Evolutionary conservation across 1,140 invertebrate species (phyloP), one percentile per base, ranked within the genome.

Genomic region (Drosophila dunni): DNA sequence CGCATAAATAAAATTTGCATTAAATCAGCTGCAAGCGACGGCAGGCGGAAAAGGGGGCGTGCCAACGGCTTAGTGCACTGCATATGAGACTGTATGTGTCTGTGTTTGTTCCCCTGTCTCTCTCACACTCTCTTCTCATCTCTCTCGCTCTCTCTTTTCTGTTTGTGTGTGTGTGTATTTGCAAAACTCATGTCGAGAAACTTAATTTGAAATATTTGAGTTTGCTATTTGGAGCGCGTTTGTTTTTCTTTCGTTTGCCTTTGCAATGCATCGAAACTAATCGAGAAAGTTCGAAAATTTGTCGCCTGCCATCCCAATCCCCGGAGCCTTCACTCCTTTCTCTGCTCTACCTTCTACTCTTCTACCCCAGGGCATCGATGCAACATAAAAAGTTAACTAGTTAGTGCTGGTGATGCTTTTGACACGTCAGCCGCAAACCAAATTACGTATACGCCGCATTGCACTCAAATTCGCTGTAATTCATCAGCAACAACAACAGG

Each of bases 1-100:
- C 84, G 84, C 84, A 89, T 89, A 89, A 89, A 89, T 89, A 89
- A 90, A 89, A 89, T 90, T 89, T 89, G 84, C 84, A 89, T 89
- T 89, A 89, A 89, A 89, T 88, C 83, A 88, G 80, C 83, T 88
- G 83, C 83, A 84, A 89, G 83, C 79, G 75, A 89, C 70, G 74
- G 68, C 50, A 51, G 50, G 24, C 17, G 20, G 3, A 34, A 34
- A 46, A 45, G 77, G 38, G 29, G 77, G 67, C 53, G 79, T 53
- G 75, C 20, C 46, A 38, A 17, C 76, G 66, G 84, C 77, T 82
- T 89, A 80, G 80, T 63, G 44, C 20, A 20, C 46, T 33, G 74
- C 48, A 63, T 77, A 45, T 56, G 56, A 44, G 50, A 56, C 15
- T 46, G 34, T 48, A 53, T 75, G 51, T 72, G 20, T 58, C 42